Evolutionary conservation across 2,888 invertebrate species (phyloP).

Genomic region (Chloroclystis v-ata): DNA sequence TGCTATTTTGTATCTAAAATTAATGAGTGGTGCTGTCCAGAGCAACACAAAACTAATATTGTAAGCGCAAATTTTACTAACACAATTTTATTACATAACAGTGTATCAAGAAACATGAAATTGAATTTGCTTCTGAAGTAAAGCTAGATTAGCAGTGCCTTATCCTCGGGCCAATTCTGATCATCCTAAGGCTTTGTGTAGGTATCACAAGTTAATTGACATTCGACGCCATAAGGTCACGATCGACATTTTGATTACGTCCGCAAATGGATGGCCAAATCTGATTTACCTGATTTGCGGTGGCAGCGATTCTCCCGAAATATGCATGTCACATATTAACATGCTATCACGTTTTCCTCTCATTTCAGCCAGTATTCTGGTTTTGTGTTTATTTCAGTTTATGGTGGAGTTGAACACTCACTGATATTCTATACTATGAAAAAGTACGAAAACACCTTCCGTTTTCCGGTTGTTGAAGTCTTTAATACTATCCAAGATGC

Average conservation of each 20-base stretch:
- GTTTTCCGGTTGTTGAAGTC: not conserved
- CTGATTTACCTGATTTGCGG: slow-evolving; percentile 45
- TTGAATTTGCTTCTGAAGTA: slow-evolving; percentile 9
- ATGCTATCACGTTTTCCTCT: slow-evolving; percentile 15
- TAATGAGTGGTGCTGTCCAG: no score
- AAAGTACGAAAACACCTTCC: no score
- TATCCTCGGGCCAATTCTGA: not conserved
- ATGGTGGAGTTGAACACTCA: not conserved
- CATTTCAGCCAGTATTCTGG: slow-evolving; percentile 7
- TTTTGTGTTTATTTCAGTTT: not conserved
- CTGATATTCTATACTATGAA: not conserved
- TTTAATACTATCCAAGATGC: not conserved
- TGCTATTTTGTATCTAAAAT: no score
- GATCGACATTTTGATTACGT: slow-evolving; percentile 41
- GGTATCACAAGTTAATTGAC: slow-evolving; percentile 31
- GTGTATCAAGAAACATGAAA: not conserved
- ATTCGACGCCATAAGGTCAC: slow-evolving; percentile 31
- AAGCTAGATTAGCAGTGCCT: slow-evolving; percentile 6
- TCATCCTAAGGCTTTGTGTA: slow-evolving; percentile 13
- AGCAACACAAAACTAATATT: no score
- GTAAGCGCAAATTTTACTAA: no score
- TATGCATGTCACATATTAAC: slow-evolving; percentile 28
- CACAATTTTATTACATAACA: no score
- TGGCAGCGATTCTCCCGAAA: slow-evolving; percentile 27
- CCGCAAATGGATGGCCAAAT: slow-evolving; percentile 42